Conservation (phyloP, 2,113 vertebrate genomes). For the Onychorhynchus coronatus region DNA sequence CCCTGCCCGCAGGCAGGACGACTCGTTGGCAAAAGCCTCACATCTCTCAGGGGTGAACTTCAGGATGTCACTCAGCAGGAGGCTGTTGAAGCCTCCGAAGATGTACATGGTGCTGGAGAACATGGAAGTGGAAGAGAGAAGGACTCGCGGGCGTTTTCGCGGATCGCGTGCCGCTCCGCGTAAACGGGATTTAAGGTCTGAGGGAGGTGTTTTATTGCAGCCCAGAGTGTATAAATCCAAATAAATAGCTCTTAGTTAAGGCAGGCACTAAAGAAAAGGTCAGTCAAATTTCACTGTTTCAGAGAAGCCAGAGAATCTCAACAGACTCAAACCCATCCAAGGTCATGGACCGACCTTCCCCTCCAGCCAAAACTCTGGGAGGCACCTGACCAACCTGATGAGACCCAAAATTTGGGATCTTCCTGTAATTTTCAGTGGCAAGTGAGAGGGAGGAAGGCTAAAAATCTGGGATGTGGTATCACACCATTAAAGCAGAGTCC, state of each 20-base stretch:
- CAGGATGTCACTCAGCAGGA: constrained; percentile 90
- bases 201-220: not conserved
- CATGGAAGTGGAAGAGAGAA: not conserved
- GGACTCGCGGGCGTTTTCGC: rapidly evolving
- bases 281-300: not conserved
- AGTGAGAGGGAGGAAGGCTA: not conserved
- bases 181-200: not conserved
- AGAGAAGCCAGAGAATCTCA: not conserved
- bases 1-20: constrained; percentile 72
- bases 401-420: not conserved
- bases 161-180: not conserved
- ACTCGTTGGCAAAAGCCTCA: constrained; percentile 67
- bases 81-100: constrained; percentile 97
- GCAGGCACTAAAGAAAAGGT: not conserved
- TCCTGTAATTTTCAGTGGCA: not conserved
- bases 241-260: not conserved
- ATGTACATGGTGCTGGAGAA: constrained; percentile 88
- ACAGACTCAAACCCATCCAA: not conserved
- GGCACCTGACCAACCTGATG: rapidly evolving
- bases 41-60: constrained; percentile 85
- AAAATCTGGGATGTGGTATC: not conserved
- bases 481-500: not conserved
- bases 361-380: not conserved
- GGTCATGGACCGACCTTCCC: not conserved
- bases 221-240: not conserved